A percentile compares a stretch with the other conserved stretches of the same genome.
These are phyloP conservation scores for Aplysina aerophoba DNA, from an alignment of 37 sponge, comb jelly and placozoan genomes.

Conservation along the genomic window DNA sequence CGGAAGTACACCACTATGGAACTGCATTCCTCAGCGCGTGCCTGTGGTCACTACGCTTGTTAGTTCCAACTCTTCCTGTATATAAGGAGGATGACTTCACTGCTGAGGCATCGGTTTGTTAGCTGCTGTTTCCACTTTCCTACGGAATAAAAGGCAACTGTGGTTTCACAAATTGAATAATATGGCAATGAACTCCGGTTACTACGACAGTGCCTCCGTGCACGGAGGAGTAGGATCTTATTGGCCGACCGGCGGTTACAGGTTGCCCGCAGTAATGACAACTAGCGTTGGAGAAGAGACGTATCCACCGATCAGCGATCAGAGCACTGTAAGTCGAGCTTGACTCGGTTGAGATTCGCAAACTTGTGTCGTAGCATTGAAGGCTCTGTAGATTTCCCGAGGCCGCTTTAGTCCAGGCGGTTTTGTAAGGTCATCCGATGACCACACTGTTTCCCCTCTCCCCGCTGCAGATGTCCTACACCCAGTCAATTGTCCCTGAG, in stretches of 20 bases:
- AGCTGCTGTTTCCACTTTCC: not conserved
- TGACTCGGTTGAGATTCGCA: not conserved
- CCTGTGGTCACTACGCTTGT: too few relatives aligned
- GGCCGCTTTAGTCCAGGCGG: not conserved
- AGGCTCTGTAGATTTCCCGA: too few relatives aligned
- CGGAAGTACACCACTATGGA: too few relatives aligned
- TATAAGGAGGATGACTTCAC: slow-evolving; percentile 6
- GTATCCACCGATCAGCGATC: not conserved
- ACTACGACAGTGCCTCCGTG: slow-evolving; percentile 15
- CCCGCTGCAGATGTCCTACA: not conserved
- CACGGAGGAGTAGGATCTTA: slow-evolving; percentile 15
- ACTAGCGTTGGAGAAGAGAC: not conserved
- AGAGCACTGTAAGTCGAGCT: not conserved
- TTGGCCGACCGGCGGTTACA: slow-evolving; percentile 2
- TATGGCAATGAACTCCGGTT: slow-evolving; percentile 36
- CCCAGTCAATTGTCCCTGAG: not conserved
- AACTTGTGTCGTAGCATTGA: too few relatives aligned
- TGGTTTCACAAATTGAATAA: slow-evolving; percentile 24
- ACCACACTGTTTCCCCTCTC: not conserved
- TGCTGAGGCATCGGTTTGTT: not conserved
- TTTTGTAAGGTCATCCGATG: not conserved
- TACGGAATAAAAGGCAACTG: not conserved
- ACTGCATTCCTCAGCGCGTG: too few relatives aligned
- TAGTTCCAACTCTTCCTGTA: too few relatives aligned
- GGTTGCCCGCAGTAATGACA: not conserved